phyloP scores from a whole-genome alignment of 2,113 vertebrate genomes.

The Serinus canaria region DNA sequence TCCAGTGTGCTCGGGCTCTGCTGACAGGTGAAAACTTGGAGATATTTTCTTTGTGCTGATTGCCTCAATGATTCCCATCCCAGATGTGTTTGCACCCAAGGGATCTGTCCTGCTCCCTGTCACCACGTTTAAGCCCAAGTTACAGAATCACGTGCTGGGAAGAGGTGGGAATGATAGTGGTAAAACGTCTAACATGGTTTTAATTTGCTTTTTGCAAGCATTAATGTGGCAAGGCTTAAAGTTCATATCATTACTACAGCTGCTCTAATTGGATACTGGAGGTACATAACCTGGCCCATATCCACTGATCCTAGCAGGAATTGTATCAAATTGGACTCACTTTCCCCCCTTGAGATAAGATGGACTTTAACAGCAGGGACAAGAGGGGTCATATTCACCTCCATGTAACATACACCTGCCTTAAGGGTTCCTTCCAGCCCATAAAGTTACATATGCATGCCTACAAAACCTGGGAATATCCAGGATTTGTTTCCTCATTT shows the following conservation, averaged over 20 bases:
- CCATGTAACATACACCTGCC: neutral
- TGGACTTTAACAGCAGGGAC: neutral
- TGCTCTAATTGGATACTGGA: neutral
- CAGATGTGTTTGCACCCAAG: neutral
- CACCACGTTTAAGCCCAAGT: accelerated
- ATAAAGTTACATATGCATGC: neutral
- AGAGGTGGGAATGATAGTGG: neutral
- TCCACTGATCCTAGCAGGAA: neutral
- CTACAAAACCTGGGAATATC: neutral
- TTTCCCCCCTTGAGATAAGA: neutral
- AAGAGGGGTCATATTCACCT: neutral
- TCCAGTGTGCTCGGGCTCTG: neutral
- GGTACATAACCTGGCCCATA: neutral
- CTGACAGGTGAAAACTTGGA: neutral
- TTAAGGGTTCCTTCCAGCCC: neutral
- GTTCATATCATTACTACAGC: neutral
- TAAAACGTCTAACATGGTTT: neutral
- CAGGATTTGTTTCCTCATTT: neutral
- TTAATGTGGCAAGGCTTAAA: neutral
- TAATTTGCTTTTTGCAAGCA: neutral
- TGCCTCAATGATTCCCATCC: neutral
- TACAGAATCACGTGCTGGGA: neutral
- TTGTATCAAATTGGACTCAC: neutral
- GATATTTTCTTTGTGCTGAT: neutral
- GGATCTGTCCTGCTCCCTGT: neutral